Conservation (phyloP, 1,140 invertebrate species). For the Radopholus similis region DNA sequence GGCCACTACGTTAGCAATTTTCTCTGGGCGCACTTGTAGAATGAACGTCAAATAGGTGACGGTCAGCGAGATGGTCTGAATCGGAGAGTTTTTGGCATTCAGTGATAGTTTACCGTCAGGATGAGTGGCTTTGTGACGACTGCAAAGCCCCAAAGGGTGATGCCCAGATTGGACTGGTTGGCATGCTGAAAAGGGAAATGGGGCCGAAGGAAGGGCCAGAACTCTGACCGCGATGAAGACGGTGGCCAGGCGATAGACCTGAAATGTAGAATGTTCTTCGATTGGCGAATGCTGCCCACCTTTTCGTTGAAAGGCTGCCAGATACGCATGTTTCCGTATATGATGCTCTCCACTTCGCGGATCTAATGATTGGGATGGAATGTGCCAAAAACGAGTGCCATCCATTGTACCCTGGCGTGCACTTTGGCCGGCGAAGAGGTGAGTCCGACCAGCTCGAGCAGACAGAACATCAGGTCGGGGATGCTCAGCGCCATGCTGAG, state of each 20-base stretch:
- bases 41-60: constrained; percentile 36
- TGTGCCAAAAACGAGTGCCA: background rate
- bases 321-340: constrained; percentile 34
- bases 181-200: constrained; percentile 15
- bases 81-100: too few relatives aligned
- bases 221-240: constrained; percentile 2
- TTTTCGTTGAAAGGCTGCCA: constrained; percentile 31
- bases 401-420: constrained; percentile 16
- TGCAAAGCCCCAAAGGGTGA: constrained; percentile 41
- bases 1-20: background rate
- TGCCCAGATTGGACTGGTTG: constrained; percentile 33
- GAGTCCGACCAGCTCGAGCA: constrained; percentile 32
- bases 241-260: constrained; percentile 23
- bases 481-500: constrained; percentile 1
- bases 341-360: constrained; percentile 33
- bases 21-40: constrained; percentile 13
- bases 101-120: constrained; percentile 20
- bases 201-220: background rate
- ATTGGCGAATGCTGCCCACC: too few relatives aligned
- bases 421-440: constrained; percentile 29
- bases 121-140: constrained; percentile 42
- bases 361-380: constrained; percentile 40
- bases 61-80: constrained; percentile 32
- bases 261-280: constrained; percentile 19
- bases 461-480: constrained; percentile 34